Conservation (phyloP, 2,113 vertebrate species). For the Formicarius rufipectus region DNA sequence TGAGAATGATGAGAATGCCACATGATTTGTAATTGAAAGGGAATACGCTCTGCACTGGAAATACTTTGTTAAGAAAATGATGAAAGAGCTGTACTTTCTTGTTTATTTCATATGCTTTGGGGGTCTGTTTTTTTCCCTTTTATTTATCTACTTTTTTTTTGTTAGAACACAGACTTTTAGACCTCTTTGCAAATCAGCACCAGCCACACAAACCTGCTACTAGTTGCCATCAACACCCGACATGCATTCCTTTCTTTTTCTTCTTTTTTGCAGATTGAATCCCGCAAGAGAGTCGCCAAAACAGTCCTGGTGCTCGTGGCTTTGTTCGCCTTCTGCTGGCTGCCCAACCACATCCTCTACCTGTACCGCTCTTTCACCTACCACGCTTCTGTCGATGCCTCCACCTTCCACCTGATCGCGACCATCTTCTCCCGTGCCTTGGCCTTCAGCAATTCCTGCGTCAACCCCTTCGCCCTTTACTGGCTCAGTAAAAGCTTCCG, state of each 20-base stretch:
- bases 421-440: constrained; percentile 76
- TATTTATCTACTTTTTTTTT: neutral
- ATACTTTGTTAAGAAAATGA: neutral
- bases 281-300: constrained; percentile 82
- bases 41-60: neutral
- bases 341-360: constrained; percentile 82
- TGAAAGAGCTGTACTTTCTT: neutral
- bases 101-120: neutral
- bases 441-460: constrained; percentile 82
- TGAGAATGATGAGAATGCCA: neutral
- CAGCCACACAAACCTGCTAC: neutral
- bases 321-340: constrained; percentile 82
- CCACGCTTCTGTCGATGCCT: constrained; percentile 65
- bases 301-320: constrained; percentile 80
- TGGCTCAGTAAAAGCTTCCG: constrained; percentile 83
- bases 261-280: constrained; percentile 73
- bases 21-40: neutral
- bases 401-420: constrained; percentile 71
- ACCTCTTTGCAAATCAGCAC: neutral
- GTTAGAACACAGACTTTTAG: too few species aligned
- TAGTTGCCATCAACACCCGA: neutral
- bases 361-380: constrained; percentile 80
- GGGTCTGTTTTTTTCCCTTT: neutral
- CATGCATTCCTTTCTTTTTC: neutral
- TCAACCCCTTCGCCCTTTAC: constrained; percentile 83